Conservation (phyloP, 2,113 vertebrate species). For the Oncorhynchus nerka region DNA sequence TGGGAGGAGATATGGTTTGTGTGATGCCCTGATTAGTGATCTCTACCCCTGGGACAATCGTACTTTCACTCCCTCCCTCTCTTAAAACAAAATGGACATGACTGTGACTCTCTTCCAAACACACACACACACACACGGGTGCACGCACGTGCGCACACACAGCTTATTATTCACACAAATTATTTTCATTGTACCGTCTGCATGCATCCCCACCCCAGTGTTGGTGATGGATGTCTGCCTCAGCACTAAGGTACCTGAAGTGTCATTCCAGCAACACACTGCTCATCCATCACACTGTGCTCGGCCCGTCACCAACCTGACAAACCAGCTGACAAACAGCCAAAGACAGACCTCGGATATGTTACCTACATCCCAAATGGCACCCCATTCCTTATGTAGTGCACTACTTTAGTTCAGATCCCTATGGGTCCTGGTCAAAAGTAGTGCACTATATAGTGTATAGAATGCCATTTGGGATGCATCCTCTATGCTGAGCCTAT, state of each 20-base stretch:
- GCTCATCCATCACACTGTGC: constrained; percentile 18
- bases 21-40: background rate
- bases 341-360: constrained; percentile 1
- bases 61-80: background rate
- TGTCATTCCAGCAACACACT: background rate
- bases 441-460: too few relatives aligned
- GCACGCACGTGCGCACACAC: background rate
- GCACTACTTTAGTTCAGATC: too few relatives aligned
- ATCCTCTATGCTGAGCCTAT: too few relatives aligned
- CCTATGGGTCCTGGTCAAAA: too few relatives aligned
- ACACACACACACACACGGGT: background rate
- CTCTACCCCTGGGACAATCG: background rate
- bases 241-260: background rate
- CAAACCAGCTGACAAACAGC: background rate
- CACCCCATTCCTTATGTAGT: too few relatives aligned
- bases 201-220: background rate
- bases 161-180: background rate
- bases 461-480: too few relatives aligned
- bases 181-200: background rate
- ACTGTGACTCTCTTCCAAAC: background rate
- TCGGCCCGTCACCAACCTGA: constrained; percentile 8
- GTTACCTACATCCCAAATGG: too few relatives aligned
- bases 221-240: constrained; percentile 37
- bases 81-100: background rate
- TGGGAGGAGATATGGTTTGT: background rate